Base-by-base conservation (phyloP, 2,888 invertebrate genomes). In the Drosophila multiciliata region DNA sequence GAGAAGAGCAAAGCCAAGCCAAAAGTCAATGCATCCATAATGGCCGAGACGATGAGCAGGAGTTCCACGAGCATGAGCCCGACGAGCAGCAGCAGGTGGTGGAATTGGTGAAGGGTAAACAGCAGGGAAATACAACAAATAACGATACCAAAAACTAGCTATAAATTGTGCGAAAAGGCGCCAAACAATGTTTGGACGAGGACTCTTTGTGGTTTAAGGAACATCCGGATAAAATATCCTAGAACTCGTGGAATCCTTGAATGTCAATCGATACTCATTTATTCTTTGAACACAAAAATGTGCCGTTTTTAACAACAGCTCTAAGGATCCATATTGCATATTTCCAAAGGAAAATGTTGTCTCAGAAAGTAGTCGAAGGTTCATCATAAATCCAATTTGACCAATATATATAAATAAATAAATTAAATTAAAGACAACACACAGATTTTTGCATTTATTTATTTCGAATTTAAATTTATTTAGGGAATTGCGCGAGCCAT, bases 121-220 rank as follows among this genome's bases (percentile, higher is more conserved):
- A 36, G 26, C 42, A 55, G 45, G 53, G 45, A 23, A 61, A 67
- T 23, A 54, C 64, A 36, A 73, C 58, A 66, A 70, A 80, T 55
- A 80, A 64, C 50, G 61, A 83, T 84, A 83, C 89, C 89, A 83
- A 83, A 83, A 84, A 83, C 75, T 83, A 83, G 87, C 63, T 73
- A 68, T 83, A 77, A 73, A 63, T 59, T 57, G 38, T 38, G 7
- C 15, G 40, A 57, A 49, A 80, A 49, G 53, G 33, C 53, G 49
- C 26, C 48, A 45, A 54, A 33, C 54, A 26, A 26, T 26, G 26
- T 26, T 26, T 26, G 26, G 26, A 26, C 26, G 26, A 26, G 26
- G 26, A 26, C 26, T 26, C 26, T 26, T 26, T 26, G 26, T 29
- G 29, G 29, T 29, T 29, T 29, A 29, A 29, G 5, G 6, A 29